These are phyloP conservation scores for Equus quagga DNA, from an alignment of 2,113 vertebrate species.

Conservation along the genomic window DNA sequence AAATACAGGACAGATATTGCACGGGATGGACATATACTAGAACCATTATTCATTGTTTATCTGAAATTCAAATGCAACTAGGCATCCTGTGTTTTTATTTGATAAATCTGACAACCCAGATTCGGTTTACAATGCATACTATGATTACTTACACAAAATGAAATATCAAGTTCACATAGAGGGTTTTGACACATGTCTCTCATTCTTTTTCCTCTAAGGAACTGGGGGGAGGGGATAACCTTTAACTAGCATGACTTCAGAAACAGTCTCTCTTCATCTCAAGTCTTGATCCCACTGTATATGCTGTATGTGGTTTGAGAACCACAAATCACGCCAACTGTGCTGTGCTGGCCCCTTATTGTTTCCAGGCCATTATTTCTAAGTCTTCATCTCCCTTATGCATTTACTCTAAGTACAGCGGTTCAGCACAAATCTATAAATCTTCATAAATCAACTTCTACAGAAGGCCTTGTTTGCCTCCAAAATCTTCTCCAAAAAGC, in stretches of 20 bases:
- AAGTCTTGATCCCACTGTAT: background rate
- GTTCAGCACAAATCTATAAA: slow-evolving; percentile 18
- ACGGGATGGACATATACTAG: background rate
- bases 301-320: background rate
- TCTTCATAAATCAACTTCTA: slow-evolving; percentile 39
- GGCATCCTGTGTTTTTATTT: background rate
- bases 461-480: slow-evolving; percentile 46
- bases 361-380: background rate
- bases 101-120: background rate
- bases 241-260: background rate
- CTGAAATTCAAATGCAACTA: background rate
- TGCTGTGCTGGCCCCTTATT: background rate
- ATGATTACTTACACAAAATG: background rate
- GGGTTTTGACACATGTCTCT: background rate
- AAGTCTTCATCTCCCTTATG: background rate
- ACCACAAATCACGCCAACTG: background rate
- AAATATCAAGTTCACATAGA: background rate
- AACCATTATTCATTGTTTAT: background rate
- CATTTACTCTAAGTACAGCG: background rate
- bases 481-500: slow-evolving; percentile 4
- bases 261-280: background rate
- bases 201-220: background rate
- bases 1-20: background rate
- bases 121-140: background rate
- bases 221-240: background rate